Conservation (phyloP, 2,797 vertebrate species). For the Rhabdophis nuchalis region DNA sequence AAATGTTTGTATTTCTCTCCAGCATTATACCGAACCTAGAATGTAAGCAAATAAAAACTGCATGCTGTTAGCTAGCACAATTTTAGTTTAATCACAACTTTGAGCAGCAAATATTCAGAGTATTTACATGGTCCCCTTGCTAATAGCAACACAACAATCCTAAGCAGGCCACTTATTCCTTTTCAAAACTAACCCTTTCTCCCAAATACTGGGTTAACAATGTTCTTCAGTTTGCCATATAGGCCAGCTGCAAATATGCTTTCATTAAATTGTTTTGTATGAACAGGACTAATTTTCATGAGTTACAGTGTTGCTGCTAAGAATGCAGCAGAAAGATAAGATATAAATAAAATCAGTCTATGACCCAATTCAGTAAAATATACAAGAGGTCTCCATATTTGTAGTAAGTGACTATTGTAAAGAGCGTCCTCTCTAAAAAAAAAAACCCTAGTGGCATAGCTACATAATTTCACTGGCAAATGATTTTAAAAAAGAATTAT, state of each 20-base stretch:
- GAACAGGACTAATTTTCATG: neutral
- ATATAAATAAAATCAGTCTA: neutral
- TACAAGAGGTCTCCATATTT: neutral
- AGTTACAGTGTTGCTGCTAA: neutral
- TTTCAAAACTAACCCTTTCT: neutral
- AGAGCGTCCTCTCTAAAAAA: neutral
- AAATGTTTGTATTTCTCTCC: neutral
- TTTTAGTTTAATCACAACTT: neutral
- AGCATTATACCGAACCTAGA: neutral
- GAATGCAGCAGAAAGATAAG: neutral
- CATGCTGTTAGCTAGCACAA: neutral
- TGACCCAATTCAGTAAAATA: neutral
- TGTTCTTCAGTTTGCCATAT: neutral
- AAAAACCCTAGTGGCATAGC: neutral
- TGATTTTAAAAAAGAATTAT: neutral
- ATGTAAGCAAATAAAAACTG: neutral
- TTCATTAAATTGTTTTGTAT: neutral
- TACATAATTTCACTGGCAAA: neutral
- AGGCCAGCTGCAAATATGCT: neutral
- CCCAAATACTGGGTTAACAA: neutral
- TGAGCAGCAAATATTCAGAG: neutral
- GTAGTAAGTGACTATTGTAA: neutral
- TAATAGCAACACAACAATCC: neutral
- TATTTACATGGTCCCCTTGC: neutral
- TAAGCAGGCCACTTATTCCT: neutral